Evolutionary conservation across 53 echinoderm and acorn worm genomes (phyloP), one percentile per base, ranked within the genome.

Genomic region (Astropecten irregularis): DNA sequence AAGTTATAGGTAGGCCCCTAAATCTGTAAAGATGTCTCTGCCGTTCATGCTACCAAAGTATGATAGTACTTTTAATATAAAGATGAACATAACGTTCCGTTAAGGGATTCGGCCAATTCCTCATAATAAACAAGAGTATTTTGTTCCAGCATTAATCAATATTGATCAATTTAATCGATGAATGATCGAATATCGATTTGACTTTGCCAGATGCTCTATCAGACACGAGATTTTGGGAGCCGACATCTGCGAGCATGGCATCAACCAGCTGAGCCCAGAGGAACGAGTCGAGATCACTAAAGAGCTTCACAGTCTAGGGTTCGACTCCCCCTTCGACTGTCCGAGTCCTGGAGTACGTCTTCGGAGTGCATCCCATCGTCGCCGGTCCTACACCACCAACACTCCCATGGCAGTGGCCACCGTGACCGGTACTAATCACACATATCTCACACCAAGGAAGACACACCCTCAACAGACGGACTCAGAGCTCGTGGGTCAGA

Each of bases 181-280:
- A n/a, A n/a, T n/a, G n/a, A n/a, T n/a, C n/a, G n/a, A n/a, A n/a
- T n/a, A n/a, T n/a, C n/a, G n/a, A n/a, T n/a, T n/a, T n/a, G n/a
- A n/a, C n/a, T 32, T 2, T 22, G 8, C 2, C 71, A 95, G 95
- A 33, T 95, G 95, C 70, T 88, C 90, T 8, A 90, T 85, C 28
- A 88, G 83, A 28, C 82, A 90, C 32, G 95, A 95, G 55, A 95
- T 95, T 34, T 54, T 95, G 0, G 95, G 95, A 1, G 92, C 95
- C 46, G 95, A 95, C 56, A 86, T 95, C 35, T 83, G 85, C 46
- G 95, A 95, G 60, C 95, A 95, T 40, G 92, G 92, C 20, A 95
- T 95, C n/a, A 88, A 91, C 77, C 91, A 89, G 65, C 76, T 84
- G 6, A 85, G 76, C 4, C 50, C 39, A 0, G 91, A 91, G 28